Evolutionary conservation across 2,888 invertebrate genomes (phyloP).

Genomic region (Taenaris catops): DNA sequence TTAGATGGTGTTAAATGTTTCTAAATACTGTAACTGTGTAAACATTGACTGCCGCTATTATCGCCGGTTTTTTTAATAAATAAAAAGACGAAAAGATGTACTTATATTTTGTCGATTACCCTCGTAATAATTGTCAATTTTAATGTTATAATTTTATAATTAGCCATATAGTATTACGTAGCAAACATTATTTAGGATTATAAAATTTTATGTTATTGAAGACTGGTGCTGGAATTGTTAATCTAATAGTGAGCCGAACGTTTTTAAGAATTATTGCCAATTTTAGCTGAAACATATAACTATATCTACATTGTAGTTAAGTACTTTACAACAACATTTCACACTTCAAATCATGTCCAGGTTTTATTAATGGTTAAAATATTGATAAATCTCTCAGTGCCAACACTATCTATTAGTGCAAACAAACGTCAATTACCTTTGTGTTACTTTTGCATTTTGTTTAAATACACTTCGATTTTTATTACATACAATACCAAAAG

Average conservation of each 20-base stretch:
- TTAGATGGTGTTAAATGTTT: too few species aligned
- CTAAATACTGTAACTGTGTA: too few species aligned
- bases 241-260: constrained; percentile 19
- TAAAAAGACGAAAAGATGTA: constrained; percentile 17
- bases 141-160: constrained; percentile 13
- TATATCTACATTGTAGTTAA: constrained; percentile 18
- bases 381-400: constrained; percentile 40
- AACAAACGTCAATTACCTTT: constrained; percentile 36
- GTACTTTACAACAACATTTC: constrained; percentile 30
- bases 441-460: constrained; percentile 31
- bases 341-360: constrained; percentile 42
- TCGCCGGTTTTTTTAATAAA: too few species aligned
- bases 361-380: constrained; percentile 29
- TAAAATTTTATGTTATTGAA: constrained; percentile 11
- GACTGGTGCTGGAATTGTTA: constrained; percentile 15
- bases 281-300: constrained; percentile 17
- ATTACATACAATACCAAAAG: constrained; percentile 46
- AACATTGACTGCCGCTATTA: too few species aligned
- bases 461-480: constrained; percentile 38
- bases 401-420: constrained; percentile 53
- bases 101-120: constrained; percentile 43
- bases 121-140: constrained; percentile 30
- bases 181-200: constrained; percentile 16
- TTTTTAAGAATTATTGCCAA: constrained; percentile 38
- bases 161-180: constrained; percentile 12